Evolutionary conservation across 2,797 vertebrate genomes (phyloP), one percentile per base, ranked within the genome.

Genomic region (Tadarida brasiliensis): DNA sequence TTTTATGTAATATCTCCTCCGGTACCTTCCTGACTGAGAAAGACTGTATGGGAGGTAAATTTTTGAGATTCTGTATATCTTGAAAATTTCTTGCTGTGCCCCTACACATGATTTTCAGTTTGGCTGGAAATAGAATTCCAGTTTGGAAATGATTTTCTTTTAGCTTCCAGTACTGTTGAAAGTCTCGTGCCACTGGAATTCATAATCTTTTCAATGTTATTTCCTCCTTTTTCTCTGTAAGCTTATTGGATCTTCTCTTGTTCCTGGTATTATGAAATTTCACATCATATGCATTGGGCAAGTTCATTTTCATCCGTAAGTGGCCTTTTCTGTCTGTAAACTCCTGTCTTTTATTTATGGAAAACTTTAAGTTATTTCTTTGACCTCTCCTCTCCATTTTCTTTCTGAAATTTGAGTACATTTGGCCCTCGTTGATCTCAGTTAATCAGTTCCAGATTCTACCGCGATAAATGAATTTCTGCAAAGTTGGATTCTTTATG

Each of bases 1-100:
- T 78, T 86, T 68, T 78, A 44, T 49, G 35, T 56, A 65, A 3
- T 28, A 9, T 71, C 44, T 87, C 15, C 56, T 71, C 44, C 16
- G 63, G 3, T 73, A 71, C 22, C 47, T 81, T 88, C 33, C 47
- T 82, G 28, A 82, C 47, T 82, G 28, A 82, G 49, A 74, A 94
- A 74, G 49, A 82, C 49, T 80, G 39, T 49, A 30, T 39, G 44
- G n/a, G n/a, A 80, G 14, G 19, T 61, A 54, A 12, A 68, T 5
- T 56, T 91, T 70, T 88, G 49, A 88, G 68, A 65, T 83, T 88
- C 30, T 63, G 12, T 44, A 6, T 74, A n/a, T 76, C n/a, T 94
- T 94, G 77, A 65, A 82, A 88, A 65, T 56, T n/a, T 24, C 47
- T 74, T 88, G 24, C 44, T 70, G 5, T 78, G 33, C 22, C 24